Evolutionary conservation across 2,113 vertebrate genomes (phyloP), one percentile per base, ranked within the genome.

Genomic region (Riparia riparia): DNA sequence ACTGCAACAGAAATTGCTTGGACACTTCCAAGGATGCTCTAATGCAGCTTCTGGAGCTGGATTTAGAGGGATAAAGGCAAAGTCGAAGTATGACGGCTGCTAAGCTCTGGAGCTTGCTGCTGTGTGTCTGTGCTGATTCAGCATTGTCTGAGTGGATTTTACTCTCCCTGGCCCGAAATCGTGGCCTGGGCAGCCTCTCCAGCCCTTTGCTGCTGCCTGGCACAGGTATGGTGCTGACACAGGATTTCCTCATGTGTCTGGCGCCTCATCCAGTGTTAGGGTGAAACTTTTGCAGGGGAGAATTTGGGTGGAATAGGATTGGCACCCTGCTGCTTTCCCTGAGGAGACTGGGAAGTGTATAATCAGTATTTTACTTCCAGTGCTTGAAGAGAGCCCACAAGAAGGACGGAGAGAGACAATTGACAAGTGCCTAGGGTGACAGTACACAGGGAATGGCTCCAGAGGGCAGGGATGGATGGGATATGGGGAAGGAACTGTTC

Each of bases 231-330:
- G 16, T 12, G 28, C 29, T 50, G 10, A 18, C 41, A 49, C 18
- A 63, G 9, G 42, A n/a, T 58, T 66, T n/a, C 41, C 50, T 69
- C 31, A n/a, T 16, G 3, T 12, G 17, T 53, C 15, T 13, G 50
- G 17, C 0, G 0, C 18, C 8, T 47, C 26, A 32, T n/a, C 41
- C 60, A 70, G 16, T 22, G 14, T 14, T 31, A 42, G 9, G 32
- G 11, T 57, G 53, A 63, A 79, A 51, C 6, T 41, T 17, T 18
- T 77, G 28, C 60, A 83, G 42, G 7, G 50, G 3, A 24, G 15
- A 84, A 47, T 39, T 24, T 21, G 47, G 17, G 19, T 51, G 51
- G 24, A 70, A 54, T 1, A 60, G 12, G 49, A 17, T 49, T 6
- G 7, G 10, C n/a, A 69, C 12, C 17, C 25, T 53, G 45, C 21